Evolutionary conservation across 2,888 invertebrate genomes (phyloP).

Genomic region (Dicyrtoma fusca): DNA sequence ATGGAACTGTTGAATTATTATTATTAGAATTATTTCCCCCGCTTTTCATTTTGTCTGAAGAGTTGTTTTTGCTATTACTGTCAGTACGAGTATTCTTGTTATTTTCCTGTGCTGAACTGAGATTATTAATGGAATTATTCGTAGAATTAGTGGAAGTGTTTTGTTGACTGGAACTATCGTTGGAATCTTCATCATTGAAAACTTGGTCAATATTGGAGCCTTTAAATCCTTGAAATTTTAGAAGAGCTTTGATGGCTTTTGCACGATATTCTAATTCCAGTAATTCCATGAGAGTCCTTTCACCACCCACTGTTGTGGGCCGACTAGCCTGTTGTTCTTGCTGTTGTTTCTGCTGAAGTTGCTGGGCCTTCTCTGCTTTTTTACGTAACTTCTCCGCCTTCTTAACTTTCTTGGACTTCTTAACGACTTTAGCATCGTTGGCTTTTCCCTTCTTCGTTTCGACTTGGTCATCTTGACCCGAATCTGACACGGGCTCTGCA

Average conservation of each 20-base stretch:
- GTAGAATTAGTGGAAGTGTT: neutral
- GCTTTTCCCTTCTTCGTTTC: neutral
- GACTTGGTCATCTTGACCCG: neutral
- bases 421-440: conserved; percentile 28
- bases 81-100: no score
- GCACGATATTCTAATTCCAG: conserved; percentile 62
- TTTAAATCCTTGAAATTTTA: conserved; percentile 58
- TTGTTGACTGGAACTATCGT: neutral
- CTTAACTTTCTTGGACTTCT: conserved; percentile 31
- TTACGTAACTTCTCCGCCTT: conserved; percentile 17
- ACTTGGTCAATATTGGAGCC: conserved; percentile 40
- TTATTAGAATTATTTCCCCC: no score
- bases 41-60: neutral
- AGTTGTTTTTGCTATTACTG: neutral
- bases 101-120: no score
- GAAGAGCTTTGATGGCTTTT: conserved; percentile 61
- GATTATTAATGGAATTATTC: neutral
- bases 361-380: neutral
- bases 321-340: no score
- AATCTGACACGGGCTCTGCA: neutral
- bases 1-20: no score
- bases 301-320: conserved; percentile 29
- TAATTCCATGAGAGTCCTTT: conserved; percentile 59
- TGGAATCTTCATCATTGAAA: conserved; percentile 10
- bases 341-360: neutral